Evolutionary conservation across 2,113 vertebrate genomes (phyloP).

Genomic region (Vidua chalybeata): DNA sequence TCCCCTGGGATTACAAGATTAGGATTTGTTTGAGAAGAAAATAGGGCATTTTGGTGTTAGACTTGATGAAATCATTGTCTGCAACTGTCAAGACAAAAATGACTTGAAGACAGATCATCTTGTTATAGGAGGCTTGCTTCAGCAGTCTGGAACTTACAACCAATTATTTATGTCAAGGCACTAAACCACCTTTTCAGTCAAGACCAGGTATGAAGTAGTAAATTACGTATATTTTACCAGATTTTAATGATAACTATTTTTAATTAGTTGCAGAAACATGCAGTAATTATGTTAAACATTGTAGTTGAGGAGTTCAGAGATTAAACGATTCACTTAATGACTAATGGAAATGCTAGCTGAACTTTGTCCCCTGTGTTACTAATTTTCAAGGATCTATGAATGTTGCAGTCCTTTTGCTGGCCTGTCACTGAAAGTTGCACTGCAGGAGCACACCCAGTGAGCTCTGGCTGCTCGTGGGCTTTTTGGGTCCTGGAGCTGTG

Average conservation of each 20-base stretch:
- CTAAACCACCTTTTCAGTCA: conserved; percentile 2
- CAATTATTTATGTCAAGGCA: conserved; percentile 51
- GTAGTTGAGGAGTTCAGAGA: background rate
- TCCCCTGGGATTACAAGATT: conserved; percentile 6
- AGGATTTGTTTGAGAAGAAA: conserved; percentile 55
- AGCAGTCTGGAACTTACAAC: conserved; percentile 60
- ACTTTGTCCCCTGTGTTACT: background rate
- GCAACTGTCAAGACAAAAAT: conserved; percentile 71
- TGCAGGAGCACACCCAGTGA: background rate
- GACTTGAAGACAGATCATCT: conserved; percentile 64
- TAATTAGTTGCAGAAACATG: conserved; percentile 3
- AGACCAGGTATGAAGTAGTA: background rate
- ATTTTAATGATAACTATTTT: background rate
- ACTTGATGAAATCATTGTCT: conserved; percentile 46
- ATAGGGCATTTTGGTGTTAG: conserved; percentile 36
- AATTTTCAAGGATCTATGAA: background rate
- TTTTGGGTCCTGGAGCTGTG: background rate
- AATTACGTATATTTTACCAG: background rate
- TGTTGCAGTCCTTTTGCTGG: background rate
- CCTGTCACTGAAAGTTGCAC: background rate
- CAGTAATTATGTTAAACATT: background rate
- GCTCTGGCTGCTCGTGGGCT: background rate
- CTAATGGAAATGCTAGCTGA: background rate
- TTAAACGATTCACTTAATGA: background rate
- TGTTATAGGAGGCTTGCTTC: conserved; percentile 68